A percentile compares a stretch with the other conserved stretches of the same genome.
Conservation (phyloP, 2,113 vertebrate genomes). For the Lanius collurio region DNA sequence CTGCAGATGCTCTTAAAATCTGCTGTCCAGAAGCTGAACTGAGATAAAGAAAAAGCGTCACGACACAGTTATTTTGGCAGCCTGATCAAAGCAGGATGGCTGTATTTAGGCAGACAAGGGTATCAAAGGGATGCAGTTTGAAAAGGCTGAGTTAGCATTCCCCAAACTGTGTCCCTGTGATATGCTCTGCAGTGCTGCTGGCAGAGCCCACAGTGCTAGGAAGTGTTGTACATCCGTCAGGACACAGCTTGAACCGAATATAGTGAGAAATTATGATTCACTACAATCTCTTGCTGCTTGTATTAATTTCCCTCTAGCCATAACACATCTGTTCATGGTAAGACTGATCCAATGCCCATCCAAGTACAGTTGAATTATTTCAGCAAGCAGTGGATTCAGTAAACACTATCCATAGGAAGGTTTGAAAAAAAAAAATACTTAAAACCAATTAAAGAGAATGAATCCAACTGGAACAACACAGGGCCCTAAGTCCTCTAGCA, state of each 20-base stretch:
- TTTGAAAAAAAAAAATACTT: neutral
- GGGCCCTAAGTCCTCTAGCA: neutral
- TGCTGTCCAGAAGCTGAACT: slow-evolving; percentile 29
- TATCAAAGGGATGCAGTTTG: slow-evolving; percentile 12
- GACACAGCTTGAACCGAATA: neutral
- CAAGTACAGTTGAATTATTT: neutral
- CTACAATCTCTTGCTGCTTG: neutral
- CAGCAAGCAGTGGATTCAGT: neutral
- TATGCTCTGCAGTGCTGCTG: neutral
- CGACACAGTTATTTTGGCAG: slow-evolving; percentile 11
- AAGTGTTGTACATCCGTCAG: neutral
- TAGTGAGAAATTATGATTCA: neutral
- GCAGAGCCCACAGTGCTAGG: neutral
- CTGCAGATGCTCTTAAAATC: slow-evolving; percentile 24
- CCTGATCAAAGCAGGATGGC: neutral
- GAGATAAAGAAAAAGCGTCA: neutral
- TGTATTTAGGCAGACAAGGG: slow-evolving; percentile 16
- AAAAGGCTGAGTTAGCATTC: slow-evolving; percentile 25
- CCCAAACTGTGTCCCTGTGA: neutral
- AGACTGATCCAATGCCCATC: neutral
- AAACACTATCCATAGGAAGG: neutral
- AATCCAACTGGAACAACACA: neutral
- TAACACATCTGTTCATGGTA: neutral
- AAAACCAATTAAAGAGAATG: neutral
- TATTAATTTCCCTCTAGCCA: slow-evolving; percentile 10